Evolutionary conservation across 2,113 vertebrate genomes (phyloP), one percentile per base, ranked within the genome.

Genomic region (Coturnix japonica): DNA sequence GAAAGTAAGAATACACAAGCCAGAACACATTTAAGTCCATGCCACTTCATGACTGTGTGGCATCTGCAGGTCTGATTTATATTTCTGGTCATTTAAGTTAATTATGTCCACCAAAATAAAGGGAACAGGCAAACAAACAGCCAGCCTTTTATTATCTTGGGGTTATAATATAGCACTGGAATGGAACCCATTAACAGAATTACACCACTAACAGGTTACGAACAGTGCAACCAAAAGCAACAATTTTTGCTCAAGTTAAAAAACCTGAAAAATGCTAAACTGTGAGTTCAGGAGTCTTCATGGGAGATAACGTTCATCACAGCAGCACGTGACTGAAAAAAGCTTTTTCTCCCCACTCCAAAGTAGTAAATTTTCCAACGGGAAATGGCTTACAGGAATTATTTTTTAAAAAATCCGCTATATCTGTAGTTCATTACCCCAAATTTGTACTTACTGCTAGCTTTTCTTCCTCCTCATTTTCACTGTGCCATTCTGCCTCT

Each of bases 401-500:
- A 69, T 49, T 31, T 54, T 28, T 18, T 21, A 73, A 39, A 9
- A 57, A 72, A 41, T 25, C 8, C 0, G 0, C 51, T 13, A 7
- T 1, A 88, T 6, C 33, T 23, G 9, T 3, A 49, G 44, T 20
- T 85, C 7, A 54, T 19, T 39, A 82, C 8, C 26, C 66, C 30
- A 51, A 51, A 26, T 21, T 81, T 43, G 33, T 22, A 98, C 98
- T 99, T 93, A 99, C 99, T 64, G 99, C 98, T 75, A 99, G 79
- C 51, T 98, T 98, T 20, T 99, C 99, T 46, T 99, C 99, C 15
- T 99, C 99, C 22, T 99, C 99, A 8, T 96, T 96, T 78, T 99
- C 99, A 90, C 98, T 99, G 81, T 98, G 98, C 99, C 99, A 99
- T 47, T 99, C 99, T 9, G 99, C 98, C 53, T 99, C 99, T 12